Base-by-base conservation (phyloP, 1,140 invertebrate genomes). In the Microplitis demolitor region DNA sequence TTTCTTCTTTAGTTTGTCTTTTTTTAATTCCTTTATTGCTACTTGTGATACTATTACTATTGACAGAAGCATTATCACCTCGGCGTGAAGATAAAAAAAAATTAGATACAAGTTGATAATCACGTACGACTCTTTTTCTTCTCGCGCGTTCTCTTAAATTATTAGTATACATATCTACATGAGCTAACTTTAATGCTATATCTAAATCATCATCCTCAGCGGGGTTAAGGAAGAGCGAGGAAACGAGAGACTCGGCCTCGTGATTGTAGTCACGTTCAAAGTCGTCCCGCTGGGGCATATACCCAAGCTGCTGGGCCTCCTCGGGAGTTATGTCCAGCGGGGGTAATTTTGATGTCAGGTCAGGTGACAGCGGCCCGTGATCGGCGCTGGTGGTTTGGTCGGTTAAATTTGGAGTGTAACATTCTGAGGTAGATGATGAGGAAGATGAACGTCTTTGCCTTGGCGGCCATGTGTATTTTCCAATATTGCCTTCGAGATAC, bases 211-310 rank as follows among this genome's bases (percentile, higher is more conserved):
- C 95, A 88, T 97, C 96, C 82, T 97, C 94, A 53, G 91, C 87
- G 74, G 88, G 89, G 78, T 93, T 93, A 3, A 94, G 81, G 50
- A 92, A 91, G 68, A 97, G 87, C 24, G 92, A 92, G 24, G 95
- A 96, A 74, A 98, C 93, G 64, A 97, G 87, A 74, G 93, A 91
- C 85, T 98, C 97, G 11, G 96, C 95, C 79, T 95, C 94, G 85
- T 96, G 95, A 84, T 98, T 96, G 87, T 94, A 95, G 87, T 98
- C 96, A 92, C 94, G 76, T 90, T 98, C 97, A 90, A 97, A 98
- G 85, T 98, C 97, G 90, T 98, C 96, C 82, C 97, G 90, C 82
- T 96, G 94, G 13, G 96, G 94, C 94, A 97, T 97, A 78, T 97
- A 99, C n/a, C 96, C 96, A n/a, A 98, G 87, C 81, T 95, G 91